Conservation (phyloP, 2,797 vertebrate species). For the Hirundo rustica region DNA sequence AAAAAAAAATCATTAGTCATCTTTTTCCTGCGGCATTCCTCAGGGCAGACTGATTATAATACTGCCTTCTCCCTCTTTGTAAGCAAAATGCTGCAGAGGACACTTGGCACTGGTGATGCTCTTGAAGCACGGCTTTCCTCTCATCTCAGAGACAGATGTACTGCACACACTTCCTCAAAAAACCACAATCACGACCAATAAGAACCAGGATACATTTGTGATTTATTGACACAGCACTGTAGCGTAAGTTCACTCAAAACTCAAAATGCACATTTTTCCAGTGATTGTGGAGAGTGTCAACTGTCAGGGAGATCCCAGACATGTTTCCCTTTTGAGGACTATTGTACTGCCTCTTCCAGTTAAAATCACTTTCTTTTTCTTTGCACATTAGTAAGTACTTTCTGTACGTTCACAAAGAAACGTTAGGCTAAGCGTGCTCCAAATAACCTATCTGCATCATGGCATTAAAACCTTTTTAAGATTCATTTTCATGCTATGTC, state of each 20-base stretch:
- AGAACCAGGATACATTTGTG: not conserved
- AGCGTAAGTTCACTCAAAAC: not conserved
- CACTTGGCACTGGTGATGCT: not conserved
- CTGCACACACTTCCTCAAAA: not conserved
- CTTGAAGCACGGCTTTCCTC: not conserved
- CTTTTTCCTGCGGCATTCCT: not conserved
- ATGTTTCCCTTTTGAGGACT: not conserved
- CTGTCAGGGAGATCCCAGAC: not conserved
- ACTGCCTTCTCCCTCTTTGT: not conserved
- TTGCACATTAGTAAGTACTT: not conserved
- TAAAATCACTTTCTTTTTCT: not conserved
- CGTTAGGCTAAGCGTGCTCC: not conserved
- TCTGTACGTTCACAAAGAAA: not conserved
- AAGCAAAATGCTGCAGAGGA: not conserved
- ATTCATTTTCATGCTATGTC: not conserved
- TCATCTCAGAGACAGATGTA: not conserved
- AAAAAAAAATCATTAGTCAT: not conserved
- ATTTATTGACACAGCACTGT: not conserved
- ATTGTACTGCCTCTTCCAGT: not conserved
- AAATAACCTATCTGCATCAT: not conserved
- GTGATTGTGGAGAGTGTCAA: not conserved
- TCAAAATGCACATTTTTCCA: not conserved
- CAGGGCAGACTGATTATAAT: not conserved
- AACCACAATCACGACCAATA: accelerated
- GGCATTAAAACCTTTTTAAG: not conserved